Base-by-base conservation (phyloP, 1,140 invertebrate genomes). In the Bombus sibiricus region DNA sequence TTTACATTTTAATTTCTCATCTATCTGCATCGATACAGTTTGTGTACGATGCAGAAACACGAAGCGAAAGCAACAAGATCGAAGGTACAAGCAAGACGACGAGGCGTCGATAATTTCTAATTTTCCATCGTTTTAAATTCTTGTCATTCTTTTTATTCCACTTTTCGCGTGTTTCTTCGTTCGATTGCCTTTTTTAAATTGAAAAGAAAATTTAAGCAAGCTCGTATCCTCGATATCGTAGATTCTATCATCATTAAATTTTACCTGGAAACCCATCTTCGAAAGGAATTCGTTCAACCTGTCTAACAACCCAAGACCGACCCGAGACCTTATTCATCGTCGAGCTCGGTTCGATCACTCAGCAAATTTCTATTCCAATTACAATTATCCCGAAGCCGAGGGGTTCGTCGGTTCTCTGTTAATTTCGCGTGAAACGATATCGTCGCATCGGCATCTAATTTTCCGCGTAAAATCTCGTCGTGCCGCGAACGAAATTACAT, bases 401-500 rank as follows among this genome's bases (percentile, higher is more conserved):
- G 13, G 64, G 32, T 62, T 47, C 22, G 18, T 25, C 12, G 47
- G 15, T 28, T 57, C 6, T 4, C 59, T 2, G 32, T 43, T 79
- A 80, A 80, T 80, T 32, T 34, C 32, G 12, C 59, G 13, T 15
- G 62, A 43, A 43, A 34, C 41, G 32, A 76, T 43, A 53, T 39
- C 25, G 28, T 73, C 74, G 59, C n/a, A 25, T 80, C 39, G 77
- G 10, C 69, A 37, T 47, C 76, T 73, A 73, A 85, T 80, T 80
- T 73, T 34, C 53, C 43, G 57, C 76, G 41, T 13, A 53, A 79
- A 66, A 73, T 81, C 71, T 32, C 57, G 76, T 32, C 59, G 34
- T 59, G 10, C 59, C 34, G 34, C 39, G 69, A 85, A 74, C 43
- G 69, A 73, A 81, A 81, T 85, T 85, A 81, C 69, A 81, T 41